Conservation (phyloP, 1,140 invertebrate genomes). For the Zaprionus inermis region DNA sequence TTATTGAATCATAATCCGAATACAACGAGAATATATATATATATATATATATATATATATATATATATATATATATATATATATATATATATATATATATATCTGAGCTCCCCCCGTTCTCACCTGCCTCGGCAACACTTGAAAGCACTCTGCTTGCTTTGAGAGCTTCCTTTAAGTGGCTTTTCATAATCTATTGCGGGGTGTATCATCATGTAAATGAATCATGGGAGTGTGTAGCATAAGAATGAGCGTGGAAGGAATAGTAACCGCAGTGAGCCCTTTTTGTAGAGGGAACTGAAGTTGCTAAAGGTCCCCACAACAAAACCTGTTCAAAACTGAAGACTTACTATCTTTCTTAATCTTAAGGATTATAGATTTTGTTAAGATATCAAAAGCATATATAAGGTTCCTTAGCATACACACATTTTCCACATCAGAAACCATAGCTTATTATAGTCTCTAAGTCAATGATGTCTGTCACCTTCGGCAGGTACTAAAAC, state of each 20-base stretch:
- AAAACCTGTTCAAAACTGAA: background rate
- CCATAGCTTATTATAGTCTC: background rate
- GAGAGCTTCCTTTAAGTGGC: background rate
- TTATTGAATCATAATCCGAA: constrained; percentile 41
- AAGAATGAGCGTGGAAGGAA: background rate
- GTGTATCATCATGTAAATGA: background rate
- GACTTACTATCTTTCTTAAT: background rate
- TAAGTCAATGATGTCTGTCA: background rate
- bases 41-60: no score
- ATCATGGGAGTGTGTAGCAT: background rate
- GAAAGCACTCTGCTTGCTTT: background rate
- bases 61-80: no score
- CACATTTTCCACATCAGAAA: background rate
- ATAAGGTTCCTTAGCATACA: background rate
- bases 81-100: no score
- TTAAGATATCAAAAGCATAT: no score
- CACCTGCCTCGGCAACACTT: background rate
- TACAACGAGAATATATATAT: constrained; percentile 13
- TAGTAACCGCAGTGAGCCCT: background rate
- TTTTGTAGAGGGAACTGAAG: background rate
- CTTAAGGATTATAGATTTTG: no score
- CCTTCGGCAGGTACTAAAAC: background rate
- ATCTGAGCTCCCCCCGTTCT: no score
- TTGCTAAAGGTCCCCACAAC: background rate
- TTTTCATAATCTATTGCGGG: background rate